Evolutionary conservation across 2,113 vertebrate genomes (phyloP), one percentile per base, ranked within the genome.

Genomic region (Crotalus horridus): DNA sequence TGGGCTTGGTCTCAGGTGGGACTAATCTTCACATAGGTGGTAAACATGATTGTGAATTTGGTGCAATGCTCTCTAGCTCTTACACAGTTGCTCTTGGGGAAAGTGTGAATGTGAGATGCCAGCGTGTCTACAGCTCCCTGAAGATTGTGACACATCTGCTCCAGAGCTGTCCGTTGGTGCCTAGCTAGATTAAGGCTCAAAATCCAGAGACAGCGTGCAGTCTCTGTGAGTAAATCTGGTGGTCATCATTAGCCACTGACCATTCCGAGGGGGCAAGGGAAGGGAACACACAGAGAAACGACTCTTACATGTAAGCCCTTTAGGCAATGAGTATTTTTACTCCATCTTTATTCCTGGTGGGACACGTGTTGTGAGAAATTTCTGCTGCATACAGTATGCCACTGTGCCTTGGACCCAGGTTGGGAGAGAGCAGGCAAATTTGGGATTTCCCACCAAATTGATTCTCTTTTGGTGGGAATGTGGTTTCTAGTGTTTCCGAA

Each of bases 231-330:
- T 53, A 20, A n/a, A 51, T 74, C 46, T 51, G 24, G 55, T 51
- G 6, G 90, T 6, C 8, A 2, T 87, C 59, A 4, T 17, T 81
- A 33, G 17, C 74, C 74, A 81, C 6, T 81, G 74, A 21, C 33
- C 6, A 0, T 81, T 81, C 33, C 0, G 7, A 24, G 46, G 9
- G 56, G 1, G 29, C 1, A 0, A 61, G 39, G 13, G 1, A 12
- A 17, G 0, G 20, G 24, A 39, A 1, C 54, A 15, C 81, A 33
- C 10, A n/a, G 43, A 85, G 56, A 87, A 17, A n/a, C 9, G 48
- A 51, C 23, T 46, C 13, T 10, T 20, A 3, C 13, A 53, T 11
- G 2, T 53, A 85, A 43, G n/a, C 90, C 51, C 1, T 39, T 43
- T 58, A 26, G 69, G 48, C 21, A 85, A 26, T 0, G 33, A 7